phyloP scores from a whole-genome alignment of 1,140 invertebrate species.

The Periplaneta americana region DNA sequence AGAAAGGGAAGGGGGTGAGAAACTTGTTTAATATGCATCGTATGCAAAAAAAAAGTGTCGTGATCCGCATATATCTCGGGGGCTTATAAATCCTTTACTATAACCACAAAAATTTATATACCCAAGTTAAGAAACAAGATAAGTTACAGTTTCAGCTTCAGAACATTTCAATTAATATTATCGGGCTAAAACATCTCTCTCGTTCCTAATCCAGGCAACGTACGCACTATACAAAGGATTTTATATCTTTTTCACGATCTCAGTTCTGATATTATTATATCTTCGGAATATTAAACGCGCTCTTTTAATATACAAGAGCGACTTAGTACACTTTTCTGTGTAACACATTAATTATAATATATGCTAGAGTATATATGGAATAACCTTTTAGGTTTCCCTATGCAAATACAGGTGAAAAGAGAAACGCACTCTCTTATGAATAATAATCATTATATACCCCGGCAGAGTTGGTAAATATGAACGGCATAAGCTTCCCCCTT shows the following conservation, averaged over 20 bases:
- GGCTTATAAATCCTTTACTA: slow-evolving; percentile 1
- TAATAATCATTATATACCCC: slow-evolving; percentile 7
- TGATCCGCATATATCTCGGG: neutral
- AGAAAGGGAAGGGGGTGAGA: neutral
- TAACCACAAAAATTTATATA: neutral
- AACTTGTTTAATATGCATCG: slow-evolving; percentile 1
- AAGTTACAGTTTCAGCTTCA: neutral
- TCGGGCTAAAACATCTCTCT: neutral
- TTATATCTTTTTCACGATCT: too few relatives aligned
- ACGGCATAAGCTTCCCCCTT: neutral
- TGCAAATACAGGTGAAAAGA: slow-evolving; percentile 10
- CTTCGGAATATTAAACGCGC: too few relatives aligned
- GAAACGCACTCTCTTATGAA: neutral
- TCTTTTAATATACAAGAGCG: too few relatives aligned
- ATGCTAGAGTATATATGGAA: neutral
- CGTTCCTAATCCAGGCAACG: too few relatives aligned
- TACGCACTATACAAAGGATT: too few relatives aligned
- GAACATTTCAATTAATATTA: neutral
- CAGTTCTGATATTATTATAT: too few relatives aligned
- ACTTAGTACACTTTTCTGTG: neutral
- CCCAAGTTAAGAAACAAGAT: neutral
- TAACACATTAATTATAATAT: neutral
- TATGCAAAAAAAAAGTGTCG: slow-evolving; percentile 1
- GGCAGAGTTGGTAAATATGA: neutral
- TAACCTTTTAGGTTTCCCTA: neutral